These are phyloP conservation scores for Chlorospingus flavigularis DNA, from an alignment of 2,797 vertebrate species.

Conservation along the genomic window DNA sequence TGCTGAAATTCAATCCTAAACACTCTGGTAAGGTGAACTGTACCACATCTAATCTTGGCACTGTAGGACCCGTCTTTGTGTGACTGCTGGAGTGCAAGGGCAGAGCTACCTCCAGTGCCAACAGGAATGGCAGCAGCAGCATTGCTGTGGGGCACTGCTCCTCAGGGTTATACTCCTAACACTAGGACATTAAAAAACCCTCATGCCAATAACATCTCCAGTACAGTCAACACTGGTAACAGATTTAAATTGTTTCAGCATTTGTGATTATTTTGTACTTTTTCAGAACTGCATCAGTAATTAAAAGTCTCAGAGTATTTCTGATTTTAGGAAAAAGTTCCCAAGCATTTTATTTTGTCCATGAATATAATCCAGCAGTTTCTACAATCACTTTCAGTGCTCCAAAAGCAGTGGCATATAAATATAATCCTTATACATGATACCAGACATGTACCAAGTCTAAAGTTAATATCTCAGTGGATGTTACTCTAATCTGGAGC, in stretches of 20 bases:
- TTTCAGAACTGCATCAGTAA: not conserved
- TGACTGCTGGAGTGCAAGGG: not conserved
- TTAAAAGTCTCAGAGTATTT: not conserved
- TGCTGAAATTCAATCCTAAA: not conserved
- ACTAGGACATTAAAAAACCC: not conserved
- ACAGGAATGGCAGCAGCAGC: not conserved
- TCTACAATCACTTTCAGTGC: not conserved
- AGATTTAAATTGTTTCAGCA: not conserved
- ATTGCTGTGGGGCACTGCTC: not conserved
- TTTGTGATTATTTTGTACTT: not conserved
- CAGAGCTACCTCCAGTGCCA: not conserved
- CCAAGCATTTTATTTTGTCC: not conserved
- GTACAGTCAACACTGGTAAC: not conserved
- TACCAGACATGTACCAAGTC: not conserved
- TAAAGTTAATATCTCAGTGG: not conserved
- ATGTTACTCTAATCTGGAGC: not conserved
- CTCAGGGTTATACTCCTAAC: not conserved
- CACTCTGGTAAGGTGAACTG: not conserved
- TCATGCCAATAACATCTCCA: not conserved
- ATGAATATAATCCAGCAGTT: not conserved
- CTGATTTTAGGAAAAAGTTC: not conserved
- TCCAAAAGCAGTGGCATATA: not conserved
- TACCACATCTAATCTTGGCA: not conserved
- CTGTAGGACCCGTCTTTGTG: fast-evolving
- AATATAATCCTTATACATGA: not conserved